A percentile compares a stretch with the other conserved stretches of the same genome.
These are phyloP conservation scores for Ips nitidus DNA, from an alignment of 1,140 invertebrate genomes.

Conservation along the genomic window DNA sequence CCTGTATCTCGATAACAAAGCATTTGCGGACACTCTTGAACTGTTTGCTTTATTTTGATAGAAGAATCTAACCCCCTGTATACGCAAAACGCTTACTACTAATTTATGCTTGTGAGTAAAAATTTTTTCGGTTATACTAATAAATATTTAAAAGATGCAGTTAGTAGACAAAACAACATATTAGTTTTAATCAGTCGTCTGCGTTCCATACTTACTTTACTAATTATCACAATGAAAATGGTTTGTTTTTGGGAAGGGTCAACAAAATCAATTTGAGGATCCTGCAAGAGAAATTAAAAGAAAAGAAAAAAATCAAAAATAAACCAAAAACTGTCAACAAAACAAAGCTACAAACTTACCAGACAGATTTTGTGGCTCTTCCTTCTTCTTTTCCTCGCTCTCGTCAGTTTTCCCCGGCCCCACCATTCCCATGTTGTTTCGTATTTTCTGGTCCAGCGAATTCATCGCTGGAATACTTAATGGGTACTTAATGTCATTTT, in stretches of 20 bases:
- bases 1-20: too few relatives aligned
- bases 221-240: constrained; percentile 25
- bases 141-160: too few relatives aligned
- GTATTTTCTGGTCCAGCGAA: constrained; percentile 46
- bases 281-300: constrained; percentile 31
- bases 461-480: constrained; percentile 45
- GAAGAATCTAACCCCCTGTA: too few relatives aligned
- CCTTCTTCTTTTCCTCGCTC: constrained; percentile 36
- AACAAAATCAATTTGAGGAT: constrained; percentile 34
- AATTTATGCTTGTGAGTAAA: too few relatives aligned
- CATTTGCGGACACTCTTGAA: too few relatives aligned
- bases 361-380: constrained; percentile 38
- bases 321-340: not conserved
- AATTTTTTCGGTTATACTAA: too few relatives aligned
- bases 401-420: constrained; percentile 34
- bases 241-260: constrained; percentile 14
- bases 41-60: too few relatives aligned
- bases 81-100: too few relatives aligned
- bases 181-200: too few relatives aligned
- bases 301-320: constrained; percentile 24
- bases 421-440: constrained; percentile 44
- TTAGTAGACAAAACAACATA: too few relatives aligned
- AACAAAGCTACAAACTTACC: constrained; percentile 27
- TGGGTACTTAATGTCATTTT: constrained; percentile 48
- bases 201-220: not conserved